phyloP scores from a whole-genome alignment of 2,113 vertebrate species.

The Jaculus jaculus region DNA sequence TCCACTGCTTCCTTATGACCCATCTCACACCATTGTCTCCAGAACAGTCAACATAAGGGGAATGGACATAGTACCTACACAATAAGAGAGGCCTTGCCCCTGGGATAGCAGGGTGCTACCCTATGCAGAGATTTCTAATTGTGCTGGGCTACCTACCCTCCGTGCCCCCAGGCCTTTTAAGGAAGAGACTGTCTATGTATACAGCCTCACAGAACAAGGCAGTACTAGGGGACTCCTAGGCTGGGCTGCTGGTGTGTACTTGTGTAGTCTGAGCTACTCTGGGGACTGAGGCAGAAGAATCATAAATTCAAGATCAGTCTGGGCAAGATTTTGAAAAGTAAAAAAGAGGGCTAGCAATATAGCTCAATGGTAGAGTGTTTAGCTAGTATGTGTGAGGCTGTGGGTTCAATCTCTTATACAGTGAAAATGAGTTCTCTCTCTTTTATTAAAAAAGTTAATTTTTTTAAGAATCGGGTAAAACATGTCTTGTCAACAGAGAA shows the following conservation, averaged over 20 bases:
- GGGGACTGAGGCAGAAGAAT: neutral
- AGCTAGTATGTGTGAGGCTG: neutral
- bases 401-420: neutral
- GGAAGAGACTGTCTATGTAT: neutral
- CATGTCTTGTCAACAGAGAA: neutral
- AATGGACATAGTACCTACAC: neutral
- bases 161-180: neutral
- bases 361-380: neutral
- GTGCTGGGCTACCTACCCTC: neutral
- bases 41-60: neutral
- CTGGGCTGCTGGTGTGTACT: neutral
- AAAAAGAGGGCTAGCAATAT: neutral
- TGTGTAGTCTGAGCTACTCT: neutral
- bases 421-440: neutral
- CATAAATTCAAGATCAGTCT: no score
- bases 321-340: neutral
- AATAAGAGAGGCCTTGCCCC: rapidly evolving
- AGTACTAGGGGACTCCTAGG: neutral
- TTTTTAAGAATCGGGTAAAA: neutral
- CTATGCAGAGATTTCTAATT: neutral
- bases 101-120: neutral
- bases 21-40: no score
- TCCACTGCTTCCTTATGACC: neutral
- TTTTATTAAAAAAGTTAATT: no score
- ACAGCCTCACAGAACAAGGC: neutral